Percentiles rank a stretch among this genome's conserved stretches.
These are phyloP conservation scores for Polymixis flavicincta DNA, from an alignment of 2,888 invertebrate species.

Conservation along the genomic window DNA sequence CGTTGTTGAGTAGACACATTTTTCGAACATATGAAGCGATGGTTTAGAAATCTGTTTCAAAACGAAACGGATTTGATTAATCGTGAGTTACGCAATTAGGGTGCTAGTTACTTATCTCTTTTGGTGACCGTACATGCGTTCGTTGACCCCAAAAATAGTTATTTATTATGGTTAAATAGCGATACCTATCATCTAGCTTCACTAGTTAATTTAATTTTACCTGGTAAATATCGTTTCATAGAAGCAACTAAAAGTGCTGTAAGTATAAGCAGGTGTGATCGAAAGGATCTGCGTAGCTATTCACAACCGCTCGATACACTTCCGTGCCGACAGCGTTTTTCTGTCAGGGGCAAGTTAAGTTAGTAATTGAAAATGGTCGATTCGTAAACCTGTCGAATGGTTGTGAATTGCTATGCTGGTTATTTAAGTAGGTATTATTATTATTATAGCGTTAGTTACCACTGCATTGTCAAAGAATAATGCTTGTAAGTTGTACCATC, in stretches of 20 bases:
- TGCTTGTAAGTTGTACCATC: constrained; percentile 36
- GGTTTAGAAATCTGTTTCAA: no score
- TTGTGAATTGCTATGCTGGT: constrained; percentile 17
- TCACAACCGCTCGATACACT: no score
- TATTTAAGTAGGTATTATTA: constrained; percentile 38
- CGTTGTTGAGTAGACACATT: no score
- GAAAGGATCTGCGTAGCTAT: constrained; percentile 20
- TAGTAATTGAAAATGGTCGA: no score
- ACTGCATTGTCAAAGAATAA: constrained; percentile 39
- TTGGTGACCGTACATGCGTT: not conserved
- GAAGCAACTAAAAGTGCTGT: constrained; percentile 22
- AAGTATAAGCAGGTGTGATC: constrained; percentile 40
- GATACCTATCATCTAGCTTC: not conserved
- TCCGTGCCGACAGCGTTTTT: no score
- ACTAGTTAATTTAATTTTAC: not conserved
- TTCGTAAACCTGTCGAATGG: no score
- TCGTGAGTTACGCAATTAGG: no score
- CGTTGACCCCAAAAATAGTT: not conserved
- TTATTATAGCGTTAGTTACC: constrained; percentile 38
- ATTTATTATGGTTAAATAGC: not conserved
- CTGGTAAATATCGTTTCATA: not conserved
- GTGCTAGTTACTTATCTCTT: no score
- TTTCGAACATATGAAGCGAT: no score
- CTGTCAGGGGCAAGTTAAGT: no score
- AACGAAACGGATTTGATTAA: no score